Conservation (phyloP, 2,113 vertebrate species). For the Spea bombifrons region DNA sequence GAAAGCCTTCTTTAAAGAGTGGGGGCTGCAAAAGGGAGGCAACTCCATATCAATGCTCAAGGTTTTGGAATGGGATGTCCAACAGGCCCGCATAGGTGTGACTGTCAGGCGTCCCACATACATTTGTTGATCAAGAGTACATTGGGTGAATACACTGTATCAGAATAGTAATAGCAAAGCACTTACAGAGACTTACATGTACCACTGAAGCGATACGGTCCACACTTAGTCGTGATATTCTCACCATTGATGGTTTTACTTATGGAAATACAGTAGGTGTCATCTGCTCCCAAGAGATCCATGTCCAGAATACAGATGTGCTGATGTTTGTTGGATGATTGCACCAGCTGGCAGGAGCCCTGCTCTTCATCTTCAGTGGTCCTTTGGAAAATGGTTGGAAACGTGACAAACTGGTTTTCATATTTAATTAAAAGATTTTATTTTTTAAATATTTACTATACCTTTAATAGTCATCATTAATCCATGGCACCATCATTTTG, state of each 20-base stretch:
- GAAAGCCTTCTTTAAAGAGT: no score
- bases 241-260: constrained; percentile 17
- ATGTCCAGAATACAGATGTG: constrained; percentile 62
- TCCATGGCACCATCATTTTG: no score
- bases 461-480: no score
- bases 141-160: no score
- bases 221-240: constrained; percentile 41
- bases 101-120: no score
- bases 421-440: background rate
- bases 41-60: no score
- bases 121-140: no score
- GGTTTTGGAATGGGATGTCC: no score
- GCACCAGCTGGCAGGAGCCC: constrained; percentile 57
- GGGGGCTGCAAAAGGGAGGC: no score
- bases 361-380: constrained; percentile 39
- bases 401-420: background rate
- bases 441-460: no score
- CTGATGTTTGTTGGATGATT: constrained; percentile 46
- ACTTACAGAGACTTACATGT: constrained; percentile 59
- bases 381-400: constrained; percentile 48
- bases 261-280: constrained; percentile 55
- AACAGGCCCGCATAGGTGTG: no score
- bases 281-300: constrained; percentile 49
- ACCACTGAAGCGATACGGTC: constrained; percentile 54
- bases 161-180: background rate